Evolutionary conservation across 2,113 vertebrate genomes (phyloP).

Genomic region (Scolopax mira): DNA sequence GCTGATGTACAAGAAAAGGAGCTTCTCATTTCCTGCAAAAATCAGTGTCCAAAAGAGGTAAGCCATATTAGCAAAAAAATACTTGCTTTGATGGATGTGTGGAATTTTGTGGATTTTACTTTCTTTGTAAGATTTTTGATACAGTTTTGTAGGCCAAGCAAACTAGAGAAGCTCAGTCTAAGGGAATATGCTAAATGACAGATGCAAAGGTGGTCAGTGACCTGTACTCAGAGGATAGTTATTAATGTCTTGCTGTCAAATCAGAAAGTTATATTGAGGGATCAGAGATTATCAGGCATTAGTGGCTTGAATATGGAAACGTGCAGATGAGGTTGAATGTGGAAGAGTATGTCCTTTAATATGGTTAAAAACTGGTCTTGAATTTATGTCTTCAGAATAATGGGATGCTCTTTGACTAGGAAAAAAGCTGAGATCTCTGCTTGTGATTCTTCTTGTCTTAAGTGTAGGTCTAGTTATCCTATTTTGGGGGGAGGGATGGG

Average conservation of each 20-base stretch:
- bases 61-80: neutral
- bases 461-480: neutral
- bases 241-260: neutral
- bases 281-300: neutral
- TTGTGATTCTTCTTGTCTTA: neutral
- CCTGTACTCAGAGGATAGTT: neutral
- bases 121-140: neutral
- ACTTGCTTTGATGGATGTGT: neutral
- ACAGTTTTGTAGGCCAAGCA: neutral
- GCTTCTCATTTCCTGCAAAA: conserved; percentile 86
- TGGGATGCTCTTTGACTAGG: neutral
- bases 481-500: neutral
- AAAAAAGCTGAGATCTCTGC: neutral
- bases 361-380: neutral
- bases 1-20: conserved; percentile 78
- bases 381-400: neutral
- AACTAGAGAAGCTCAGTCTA: neutral
- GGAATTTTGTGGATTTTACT: neutral
- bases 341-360: neutral
- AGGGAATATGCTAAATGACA: neutral
- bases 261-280: neutral
- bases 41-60: conserved; percentile 97
- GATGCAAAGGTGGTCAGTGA: neutral
- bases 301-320: neutral
- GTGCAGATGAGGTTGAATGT: neutral